phyloP scores from a whole-genome alignment of 1,140 invertebrate genomes.

The Epicauta chinensis region DNA sequence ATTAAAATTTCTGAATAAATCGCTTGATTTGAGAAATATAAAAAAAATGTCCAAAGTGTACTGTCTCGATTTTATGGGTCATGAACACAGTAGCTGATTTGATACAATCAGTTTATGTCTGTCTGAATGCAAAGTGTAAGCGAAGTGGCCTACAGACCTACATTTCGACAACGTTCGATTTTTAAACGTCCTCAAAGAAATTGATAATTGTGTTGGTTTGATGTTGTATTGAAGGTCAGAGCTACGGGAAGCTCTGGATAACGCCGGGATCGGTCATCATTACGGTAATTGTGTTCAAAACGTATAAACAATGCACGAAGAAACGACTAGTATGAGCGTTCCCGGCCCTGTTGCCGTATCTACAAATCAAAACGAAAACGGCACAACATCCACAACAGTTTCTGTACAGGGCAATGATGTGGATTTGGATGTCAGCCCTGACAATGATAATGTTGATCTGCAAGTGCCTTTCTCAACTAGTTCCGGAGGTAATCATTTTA shows the following conservation, averaged over 20 bases:
- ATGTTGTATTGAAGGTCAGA: conserved; percentile 41
- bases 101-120: conserved; percentile 41
- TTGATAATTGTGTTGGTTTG: conserved; percentile 43
- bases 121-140: conserved; percentile 56
- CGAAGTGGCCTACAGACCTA: conserved; percentile 65
- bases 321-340: conserved; percentile 44
- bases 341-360: conserved; percentile 45
- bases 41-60: neutral
- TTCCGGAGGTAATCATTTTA: conserved; percentile 32
- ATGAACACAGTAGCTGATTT: conserved; percentile 35
- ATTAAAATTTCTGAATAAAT: neutral
- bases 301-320: conserved; percentile 44
- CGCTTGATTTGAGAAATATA: neutral
- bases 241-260: conserved; percentile 41
- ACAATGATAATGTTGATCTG: conserved; percentile 38
- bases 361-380: conserved; percentile 38
- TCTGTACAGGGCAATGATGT: conserved; percentile 32
- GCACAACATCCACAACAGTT: conserved; percentile 24
- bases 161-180: conserved; percentile 54
- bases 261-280: conserved; percentile 35
- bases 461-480: conserved; percentile 41
- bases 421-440: conserved; percentile 36
- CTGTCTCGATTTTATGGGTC: neutral
- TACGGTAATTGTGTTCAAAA: conserved; percentile 36
- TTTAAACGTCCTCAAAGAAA: conserved; percentile 44